These are phyloP conservation scores for Hippoglossus hippoglossus DNA, from an alignment of 2,797 vertebrate genomes.

Conservation along the genomic window DNA sequence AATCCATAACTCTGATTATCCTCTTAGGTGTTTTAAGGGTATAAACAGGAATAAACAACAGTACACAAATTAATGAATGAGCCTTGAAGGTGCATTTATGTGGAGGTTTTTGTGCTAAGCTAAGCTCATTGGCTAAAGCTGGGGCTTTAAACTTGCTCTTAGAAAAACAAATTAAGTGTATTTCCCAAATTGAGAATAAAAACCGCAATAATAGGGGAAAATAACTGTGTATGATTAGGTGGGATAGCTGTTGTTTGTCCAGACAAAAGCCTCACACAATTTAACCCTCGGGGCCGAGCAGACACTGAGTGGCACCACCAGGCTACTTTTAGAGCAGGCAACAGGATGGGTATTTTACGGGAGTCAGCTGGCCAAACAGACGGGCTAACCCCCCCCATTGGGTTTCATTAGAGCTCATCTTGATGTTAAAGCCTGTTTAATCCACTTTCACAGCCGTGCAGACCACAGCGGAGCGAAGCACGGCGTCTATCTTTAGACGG, in stretches of 20 bases:
- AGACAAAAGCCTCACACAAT: conserved; percentile 25
- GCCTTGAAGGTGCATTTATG: too few relatives aligned
- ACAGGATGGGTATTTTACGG: conserved; percentile 70
- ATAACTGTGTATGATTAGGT: neutral
- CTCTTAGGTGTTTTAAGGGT: too few relatives aligned
- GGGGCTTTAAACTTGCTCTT: too few relatives aligned
- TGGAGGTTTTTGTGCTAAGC: too few relatives aligned
- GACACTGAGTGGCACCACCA: conserved; percentile 52
- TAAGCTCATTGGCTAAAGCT: too few relatives aligned
- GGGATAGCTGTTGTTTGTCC: conserved; percentile 16
- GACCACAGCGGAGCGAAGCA: conserved; percentile 66
- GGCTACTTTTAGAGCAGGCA: conserved; percentile 71
- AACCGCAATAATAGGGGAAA: too few relatives aligned
- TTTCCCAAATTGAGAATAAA: too few relatives aligned
- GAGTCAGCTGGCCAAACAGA: conserved; percentile 84
- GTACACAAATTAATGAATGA: too few relatives aligned
- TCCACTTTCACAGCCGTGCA: conserved; percentile 80
- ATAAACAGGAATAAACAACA: too few relatives aligned
- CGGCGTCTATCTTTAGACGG: conserved; percentile 77
- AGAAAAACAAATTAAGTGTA: too few relatives aligned
- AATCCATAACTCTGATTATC: too few relatives aligned
- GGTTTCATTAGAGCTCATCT: conserved; percentile 82
- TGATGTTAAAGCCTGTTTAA: conserved; percentile 82
- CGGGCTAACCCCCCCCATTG: conserved; percentile 75
- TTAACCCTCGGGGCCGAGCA: conserved; percentile 23